A percentile compares a stretch with the other conserved stretches of the same genome.
These are phyloP conservation scores for Procambarus virginalis DNA, from an alignment of 1,140 invertebrate species.

Conservation along the genomic window DNA sequence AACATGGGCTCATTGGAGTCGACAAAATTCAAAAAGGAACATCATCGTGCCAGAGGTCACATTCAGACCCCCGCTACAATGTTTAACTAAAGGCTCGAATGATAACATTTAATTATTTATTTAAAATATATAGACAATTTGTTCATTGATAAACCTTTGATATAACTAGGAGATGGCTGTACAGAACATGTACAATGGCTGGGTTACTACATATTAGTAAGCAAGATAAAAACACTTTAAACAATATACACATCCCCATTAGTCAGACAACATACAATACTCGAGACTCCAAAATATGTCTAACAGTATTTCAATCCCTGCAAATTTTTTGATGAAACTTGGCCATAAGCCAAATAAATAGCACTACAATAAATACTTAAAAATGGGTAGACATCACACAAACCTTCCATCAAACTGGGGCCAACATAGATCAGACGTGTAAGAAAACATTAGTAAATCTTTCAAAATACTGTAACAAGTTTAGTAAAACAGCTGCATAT, in stretches of 20 bases:
- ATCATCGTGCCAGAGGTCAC: too few species aligned
- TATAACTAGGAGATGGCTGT: conserved; percentile 46
- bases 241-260: conserved; percentile 50
- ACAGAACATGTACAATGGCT: conserved; percentile 46
- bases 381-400: conserved; percentile 26
- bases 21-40: too few species aligned
- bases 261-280: conserved; percentile 38
- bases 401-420: conserved; percentile 33
- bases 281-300: conserved; percentile 24
- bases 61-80: too few species aligned
- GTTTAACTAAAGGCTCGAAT: background rate
- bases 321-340: conserved; percentile 32
- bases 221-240: conserved; percentile 24
- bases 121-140: conserved; percentile 62
- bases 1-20: too few species aligned
- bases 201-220: conserved; percentile 49
- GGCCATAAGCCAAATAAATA: conserved; percentile 31
- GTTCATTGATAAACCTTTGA: conserved; percentile 61
- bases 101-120: conserved; percentile 33
- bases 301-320: conserved; percentile 22
- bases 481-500: background rate
- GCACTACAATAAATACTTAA: conserved; percentile 32
- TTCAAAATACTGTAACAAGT: background rate
- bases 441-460: background rate
- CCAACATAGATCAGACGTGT: conserved; percentile 27